Evolutionary conservation across 2,113 vertebrate genomes (phyloP).

Genomic region (Sturnira hondurensis): DNA sequence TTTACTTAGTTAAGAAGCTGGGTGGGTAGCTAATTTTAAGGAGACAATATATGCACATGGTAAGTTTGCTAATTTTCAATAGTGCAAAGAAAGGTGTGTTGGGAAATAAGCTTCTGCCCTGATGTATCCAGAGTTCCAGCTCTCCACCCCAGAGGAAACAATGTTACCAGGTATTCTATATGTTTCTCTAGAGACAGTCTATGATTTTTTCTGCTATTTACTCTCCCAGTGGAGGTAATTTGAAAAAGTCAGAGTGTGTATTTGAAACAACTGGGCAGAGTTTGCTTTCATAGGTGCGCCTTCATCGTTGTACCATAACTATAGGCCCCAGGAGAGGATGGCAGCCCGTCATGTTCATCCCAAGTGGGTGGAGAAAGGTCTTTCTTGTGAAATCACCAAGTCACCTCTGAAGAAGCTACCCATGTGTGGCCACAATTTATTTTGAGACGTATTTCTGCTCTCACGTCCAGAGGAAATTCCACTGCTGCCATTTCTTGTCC

Average conservation of each 20-base stretch:
- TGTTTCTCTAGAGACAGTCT: constrained; percentile 45
- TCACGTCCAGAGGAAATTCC: constrained; percentile 58
- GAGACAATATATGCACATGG: not conserved
- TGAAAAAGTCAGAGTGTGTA: constrained; percentile 32
- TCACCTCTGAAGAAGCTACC: constrained; percentile 61
- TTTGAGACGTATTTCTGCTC: constrained; percentile 74
- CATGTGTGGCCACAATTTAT: constrained; percentile 63
- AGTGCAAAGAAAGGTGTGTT: not conserved
- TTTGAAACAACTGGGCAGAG: constrained; percentile 29
- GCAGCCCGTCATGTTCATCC: constrained; percentile 7
- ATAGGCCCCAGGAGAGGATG: not conserved
- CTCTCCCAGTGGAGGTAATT: constrained; percentile 28
- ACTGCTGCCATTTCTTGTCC: constrained; percentile 34
- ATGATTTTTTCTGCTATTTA: constrained; percentile 17
- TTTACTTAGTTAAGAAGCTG: not conserved
- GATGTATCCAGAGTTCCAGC: not conserved
- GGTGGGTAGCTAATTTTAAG: not conserved
- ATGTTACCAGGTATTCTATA: not conserved
- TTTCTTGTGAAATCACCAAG: constrained; percentile 56
- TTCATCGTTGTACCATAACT: constrained; percentile 43
- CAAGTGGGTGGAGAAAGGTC: constrained; percentile 38
- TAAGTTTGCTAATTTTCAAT: not conserved
- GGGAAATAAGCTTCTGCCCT: not conserved
- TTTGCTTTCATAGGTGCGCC: constrained; percentile 60
- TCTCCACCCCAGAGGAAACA: not conserved